Evolutionary conservation across 2,888 invertebrate species (phyloP), one percentile per base, ranked within the genome.

Genomic region (Drosophila prostipennis): DNA sequence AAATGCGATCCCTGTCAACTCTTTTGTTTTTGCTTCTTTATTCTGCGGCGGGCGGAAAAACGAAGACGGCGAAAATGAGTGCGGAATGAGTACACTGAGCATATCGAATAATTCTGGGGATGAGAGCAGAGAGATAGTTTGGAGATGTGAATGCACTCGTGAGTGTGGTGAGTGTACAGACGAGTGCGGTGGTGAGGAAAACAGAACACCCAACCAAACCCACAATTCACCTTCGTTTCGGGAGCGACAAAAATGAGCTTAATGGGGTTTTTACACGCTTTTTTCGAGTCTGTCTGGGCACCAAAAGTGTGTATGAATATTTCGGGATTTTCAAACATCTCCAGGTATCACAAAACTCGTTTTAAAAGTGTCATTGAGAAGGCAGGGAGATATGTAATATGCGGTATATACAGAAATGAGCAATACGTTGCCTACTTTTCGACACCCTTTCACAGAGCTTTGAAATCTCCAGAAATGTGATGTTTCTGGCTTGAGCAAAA

Each of bases 11-110:
- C 53, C 43, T 68, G 70, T 68, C 34, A 53, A 69, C 69, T 70
- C 71, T 69, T 69, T 71, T 71, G 73, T 72, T 71, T 71, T 71
- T 73, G 73, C 51, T 56, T 72, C 73, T 71, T 72, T 73, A 19
- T 42, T 55, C 26, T 48, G 39, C 51, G 59, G 53, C 52, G 39
- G 46, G 34, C 34, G 49, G 26, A 19, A 19, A 34, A 37, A n/a
- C 61, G 26, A 36, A 43, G 32, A 37, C 49, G 53, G 64, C 54
- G 73, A 34, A 16, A 46, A 71, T 71, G 71, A 72, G 73, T 72
- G 70, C 73, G 55, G 34, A 46, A 69, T 69, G 52, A 46, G 39
- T 58, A 71, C 51, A 40, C 51, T 29, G 59, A 49, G 19, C 43
- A 49, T 57, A n/a, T 43, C 16, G 37, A 14, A 49, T 56, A 40